Percentiles rank a stretch among this genome's conserved stretches.
phyloP scores from a whole-genome alignment of 2,113 vertebrate species.

The Burhinus bistriatus region DNA sequence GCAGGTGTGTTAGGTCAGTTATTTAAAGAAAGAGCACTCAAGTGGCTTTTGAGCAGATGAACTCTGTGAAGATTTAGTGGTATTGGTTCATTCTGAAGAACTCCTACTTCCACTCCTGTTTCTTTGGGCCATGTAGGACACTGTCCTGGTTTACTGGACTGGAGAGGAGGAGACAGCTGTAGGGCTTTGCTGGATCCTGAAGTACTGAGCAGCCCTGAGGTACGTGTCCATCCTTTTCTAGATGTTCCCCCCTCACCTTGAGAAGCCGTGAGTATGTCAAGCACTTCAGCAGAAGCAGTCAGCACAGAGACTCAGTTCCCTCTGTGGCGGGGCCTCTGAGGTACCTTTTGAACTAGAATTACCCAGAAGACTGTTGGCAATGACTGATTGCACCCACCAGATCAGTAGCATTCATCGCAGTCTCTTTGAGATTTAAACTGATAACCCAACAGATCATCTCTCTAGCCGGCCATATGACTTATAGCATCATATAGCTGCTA shows the following conservation, averaged over 20 bases:
- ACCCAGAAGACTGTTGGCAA: neutral
- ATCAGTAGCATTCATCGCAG: neutral
- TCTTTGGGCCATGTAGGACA: neutral
- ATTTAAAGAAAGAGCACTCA: neutral
- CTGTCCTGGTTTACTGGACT: neutral
- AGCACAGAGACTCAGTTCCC: neutral
- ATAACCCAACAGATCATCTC: neutral
- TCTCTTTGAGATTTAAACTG: neutral
- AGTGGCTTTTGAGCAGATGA: neutral
- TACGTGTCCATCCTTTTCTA: neutral
- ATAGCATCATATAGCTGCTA: neutral
- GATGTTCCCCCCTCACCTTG: neutral
- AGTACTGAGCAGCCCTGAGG: neutral
- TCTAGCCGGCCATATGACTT: neutral
- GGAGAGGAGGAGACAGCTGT: neutral
- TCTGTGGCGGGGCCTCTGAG: neutral
- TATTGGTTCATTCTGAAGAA: neutral
- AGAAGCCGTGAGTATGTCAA: neutral
- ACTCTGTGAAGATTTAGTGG: neutral
- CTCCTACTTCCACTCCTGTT: neutral
- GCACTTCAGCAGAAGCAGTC: neutral
- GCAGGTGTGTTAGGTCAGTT: conserved; percentile 3
- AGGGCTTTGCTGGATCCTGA: neutral
- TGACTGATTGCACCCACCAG: neutral
- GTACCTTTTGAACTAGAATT: neutral